Evolutionary conservation across 30 jellyfish, hydroid and myxozoan genomes (phyloP).

Genomic region (Pelagia noctiluca): DNA sequence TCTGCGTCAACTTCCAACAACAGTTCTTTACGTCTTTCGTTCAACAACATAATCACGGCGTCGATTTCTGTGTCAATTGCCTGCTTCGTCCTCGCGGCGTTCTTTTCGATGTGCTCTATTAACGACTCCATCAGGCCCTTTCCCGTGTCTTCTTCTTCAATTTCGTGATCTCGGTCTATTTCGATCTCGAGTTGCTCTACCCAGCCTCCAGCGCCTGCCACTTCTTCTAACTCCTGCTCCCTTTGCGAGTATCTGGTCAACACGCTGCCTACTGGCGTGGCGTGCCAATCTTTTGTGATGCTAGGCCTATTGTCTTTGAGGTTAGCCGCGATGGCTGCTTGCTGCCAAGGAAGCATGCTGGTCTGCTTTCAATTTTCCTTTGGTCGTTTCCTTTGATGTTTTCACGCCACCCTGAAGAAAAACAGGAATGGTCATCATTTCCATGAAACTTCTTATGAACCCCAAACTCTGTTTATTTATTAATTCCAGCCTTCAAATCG

Average conservation of each 20-base stretch:
- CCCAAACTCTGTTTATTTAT: no score
- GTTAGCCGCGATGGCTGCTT: conserved; percentile 4
- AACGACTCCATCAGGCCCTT: conserved; percentile 67
- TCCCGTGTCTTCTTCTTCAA: conserved; percentile 29
- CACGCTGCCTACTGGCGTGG: conserved; percentile 40
- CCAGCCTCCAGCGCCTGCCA: conserved; percentile 15
- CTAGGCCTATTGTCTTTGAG: not conserved
- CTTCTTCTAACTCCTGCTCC: conserved; percentile 4
- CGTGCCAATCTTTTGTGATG: not conserved
- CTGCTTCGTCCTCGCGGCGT: conserved; percentile 26
- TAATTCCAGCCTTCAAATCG: no score
- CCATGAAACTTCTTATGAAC: no score
- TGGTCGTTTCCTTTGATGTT: conserved; percentile 11
- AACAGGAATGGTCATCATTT: no score
- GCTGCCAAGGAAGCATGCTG: conserved; percentile 70
- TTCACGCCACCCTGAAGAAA: not conserved
- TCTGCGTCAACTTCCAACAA: conserved; percentile 49
- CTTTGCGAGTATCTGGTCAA: conserved; percentile 34
- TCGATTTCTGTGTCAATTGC: conserved; percentile 45
- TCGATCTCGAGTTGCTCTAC: conserved; percentile 55
- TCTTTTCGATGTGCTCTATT: conserved; percentile 55
- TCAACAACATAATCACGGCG: conserved; percentile 38
- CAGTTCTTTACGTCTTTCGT: conserved; percentile 57
- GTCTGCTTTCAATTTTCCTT: no score
- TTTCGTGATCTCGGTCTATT: conserved; percentile 9